A percentile compares a stretch with the other conserved stretches of the same genome.
phyloP scores from a whole-genome alignment of 2,113 vertebrate species.

The Erpornis zantholeuca region DNA sequence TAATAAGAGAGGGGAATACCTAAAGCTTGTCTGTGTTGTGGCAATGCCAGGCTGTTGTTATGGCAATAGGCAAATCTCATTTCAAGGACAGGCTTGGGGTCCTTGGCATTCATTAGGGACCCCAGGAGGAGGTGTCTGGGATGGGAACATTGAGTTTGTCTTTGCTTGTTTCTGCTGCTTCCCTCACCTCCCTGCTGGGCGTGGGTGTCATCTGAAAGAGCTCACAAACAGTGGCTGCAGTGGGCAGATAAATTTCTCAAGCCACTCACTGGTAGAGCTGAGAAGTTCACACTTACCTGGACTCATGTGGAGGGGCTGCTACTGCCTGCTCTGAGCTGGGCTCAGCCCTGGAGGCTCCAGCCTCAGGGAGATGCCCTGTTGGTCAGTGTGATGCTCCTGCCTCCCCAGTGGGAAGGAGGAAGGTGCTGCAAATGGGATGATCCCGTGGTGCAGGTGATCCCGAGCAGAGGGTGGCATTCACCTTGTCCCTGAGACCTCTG shows the following conservation, averaged over 20 bases:
- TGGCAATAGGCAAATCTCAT: background rate
- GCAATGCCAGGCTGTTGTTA: background rate
- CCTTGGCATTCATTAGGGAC: background rate
- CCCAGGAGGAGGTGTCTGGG: background rate
- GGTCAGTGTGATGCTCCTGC: fast-evolving
- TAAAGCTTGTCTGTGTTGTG: background rate
- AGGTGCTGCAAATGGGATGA: background rate
- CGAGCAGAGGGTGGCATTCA: background rate
- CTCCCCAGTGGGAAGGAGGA: fast-evolving
- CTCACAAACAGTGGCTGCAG: background rate
- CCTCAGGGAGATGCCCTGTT: fast-evolving
- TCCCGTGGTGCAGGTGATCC: background rate
- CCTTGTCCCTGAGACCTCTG: background rate
- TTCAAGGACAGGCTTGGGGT: background rate
- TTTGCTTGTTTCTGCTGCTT: background rate
- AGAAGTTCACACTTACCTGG: fast-evolving
- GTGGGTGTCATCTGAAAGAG: background rate
- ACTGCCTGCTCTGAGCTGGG: fast-evolving
- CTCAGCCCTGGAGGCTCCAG: fast-evolving
- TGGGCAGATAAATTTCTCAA: background rate
- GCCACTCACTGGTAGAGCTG: background rate
- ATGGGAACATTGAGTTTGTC: background rate
- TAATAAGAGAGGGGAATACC: background rate
- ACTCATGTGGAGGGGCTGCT: fast-evolving
- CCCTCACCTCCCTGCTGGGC: background rate